A percentile compares a stretch with the other conserved stretches of the same genome.
These are phyloP conservation scores for Globodera ellingtonae DNA, from an alignment of 1,140 invertebrate species.

Conservation along the genomic window DNA sequence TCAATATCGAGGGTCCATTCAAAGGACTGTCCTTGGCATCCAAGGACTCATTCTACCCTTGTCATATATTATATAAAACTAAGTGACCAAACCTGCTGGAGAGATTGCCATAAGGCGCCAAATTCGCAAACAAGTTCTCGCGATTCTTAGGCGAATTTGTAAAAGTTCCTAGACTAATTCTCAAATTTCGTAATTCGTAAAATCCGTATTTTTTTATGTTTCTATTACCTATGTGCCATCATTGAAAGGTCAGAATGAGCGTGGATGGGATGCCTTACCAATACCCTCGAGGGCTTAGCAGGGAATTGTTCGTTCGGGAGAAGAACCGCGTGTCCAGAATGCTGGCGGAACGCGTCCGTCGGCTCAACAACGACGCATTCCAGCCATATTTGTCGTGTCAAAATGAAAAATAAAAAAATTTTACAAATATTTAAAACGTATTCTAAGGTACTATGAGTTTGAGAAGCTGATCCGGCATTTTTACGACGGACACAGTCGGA, in stretches of 20 bases:
- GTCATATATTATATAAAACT: too few relatives aligned
- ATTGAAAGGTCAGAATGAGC: not conserved
- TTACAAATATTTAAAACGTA: not conserved
- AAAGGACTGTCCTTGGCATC: too few relatives aligned
- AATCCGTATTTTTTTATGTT: too few relatives aligned
- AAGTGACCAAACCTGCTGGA: too few relatives aligned
- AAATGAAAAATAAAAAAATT: not conserved
- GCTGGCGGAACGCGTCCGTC: constrained; percentile 1
- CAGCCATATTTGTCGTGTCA: constrained; percentile 20
- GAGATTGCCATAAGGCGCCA: too few relatives aligned
- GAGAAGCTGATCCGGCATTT: constrained; percentile 4
- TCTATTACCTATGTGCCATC: too few relatives aligned
- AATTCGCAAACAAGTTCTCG: too few relatives aligned
- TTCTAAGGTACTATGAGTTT: constrained; percentile 9
- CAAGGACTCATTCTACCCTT: too few relatives aligned
- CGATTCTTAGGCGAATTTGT: not conserved
- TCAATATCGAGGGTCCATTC: too few relatives aligned
- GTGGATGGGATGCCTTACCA: not conserved
- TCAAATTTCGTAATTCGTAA: too few relatives aligned
- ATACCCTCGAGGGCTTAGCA: not conserved
- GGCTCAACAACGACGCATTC: constrained; percentile 25
- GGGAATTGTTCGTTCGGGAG: not conserved
- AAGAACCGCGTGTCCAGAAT: not conserved
- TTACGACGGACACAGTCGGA: constrained; percentile 12
- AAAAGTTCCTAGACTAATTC: not conserved